Evolutionary conservation across 2,113 vertebrate genomes (phyloP).

Genomic region (Seriola quinqueradiata): DNA sequence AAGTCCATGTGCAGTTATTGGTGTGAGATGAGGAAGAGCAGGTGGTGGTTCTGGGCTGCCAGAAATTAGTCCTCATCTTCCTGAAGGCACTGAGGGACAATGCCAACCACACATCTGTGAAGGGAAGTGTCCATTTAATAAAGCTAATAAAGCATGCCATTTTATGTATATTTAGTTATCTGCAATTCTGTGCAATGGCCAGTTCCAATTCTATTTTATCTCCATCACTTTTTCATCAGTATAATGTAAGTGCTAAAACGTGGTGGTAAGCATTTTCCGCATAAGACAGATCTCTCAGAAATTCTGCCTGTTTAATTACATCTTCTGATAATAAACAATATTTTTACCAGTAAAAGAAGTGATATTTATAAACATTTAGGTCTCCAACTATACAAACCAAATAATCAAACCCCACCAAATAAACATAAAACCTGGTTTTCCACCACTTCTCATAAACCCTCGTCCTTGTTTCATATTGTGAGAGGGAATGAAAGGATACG

Average conservation of each 20-base stretch:
- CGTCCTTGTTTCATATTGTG: background rate
- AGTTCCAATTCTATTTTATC: background rate
- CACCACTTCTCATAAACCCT: background rate
- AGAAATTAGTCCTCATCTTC: slow-evolving; percentile 44
- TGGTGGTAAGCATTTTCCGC: too few species aligned
- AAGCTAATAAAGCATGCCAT: background rate
- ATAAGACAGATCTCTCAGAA: too few species aligned
- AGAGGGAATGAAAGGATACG: slow-evolving; percentile 90
- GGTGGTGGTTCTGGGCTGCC: slow-evolving; percentile 60
- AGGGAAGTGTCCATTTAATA: slow-evolving; percentile 4
- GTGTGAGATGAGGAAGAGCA: slow-evolving; percentile 32
- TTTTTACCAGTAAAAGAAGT: background rate
- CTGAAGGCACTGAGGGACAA: slow-evolving; percentile 17
- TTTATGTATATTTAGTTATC: background rate
- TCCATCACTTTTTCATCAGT: background rate
- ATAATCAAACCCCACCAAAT: background rate
- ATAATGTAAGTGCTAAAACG: background rate
- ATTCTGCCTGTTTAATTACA: too few species aligned
- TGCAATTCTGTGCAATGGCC: background rate
- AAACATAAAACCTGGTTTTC: background rate
- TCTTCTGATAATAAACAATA: too few species aligned
- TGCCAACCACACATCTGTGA: slow-evolving; percentile 54
- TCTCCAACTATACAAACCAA: background rate
- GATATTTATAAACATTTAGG: too few species aligned
- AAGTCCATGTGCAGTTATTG: slow-evolving; percentile 37